Evolutionary conservation across 2,888 invertebrate genomes (phyloP).

Genomic region (Ophioninae sp.): DNA sequence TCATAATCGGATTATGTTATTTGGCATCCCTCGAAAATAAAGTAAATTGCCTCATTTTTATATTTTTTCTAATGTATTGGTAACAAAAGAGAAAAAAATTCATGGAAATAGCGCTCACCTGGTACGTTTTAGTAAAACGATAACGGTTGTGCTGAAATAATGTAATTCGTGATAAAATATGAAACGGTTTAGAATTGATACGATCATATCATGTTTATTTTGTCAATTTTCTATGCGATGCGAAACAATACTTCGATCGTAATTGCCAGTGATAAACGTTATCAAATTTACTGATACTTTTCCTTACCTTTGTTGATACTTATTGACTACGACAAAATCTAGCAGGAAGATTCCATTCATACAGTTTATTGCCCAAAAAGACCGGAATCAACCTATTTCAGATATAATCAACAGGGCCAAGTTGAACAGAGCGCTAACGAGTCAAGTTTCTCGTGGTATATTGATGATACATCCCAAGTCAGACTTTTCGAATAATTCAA

Average conservation of each 20-base stretch:
- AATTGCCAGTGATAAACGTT: not conserved
- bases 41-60: not conserved
- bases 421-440: not conserved
- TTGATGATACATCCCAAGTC: not conserved
- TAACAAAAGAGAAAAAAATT: not conserved
- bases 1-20: not conserved
- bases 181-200: not conserved
- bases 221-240: not conserved
- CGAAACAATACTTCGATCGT: not conserved
- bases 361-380: not conserved
- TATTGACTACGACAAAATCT: not conserved
- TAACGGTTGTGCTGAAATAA: not conserved
- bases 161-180: not conserved
- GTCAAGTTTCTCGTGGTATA: constrained; percentile 12
- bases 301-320: not conserved
- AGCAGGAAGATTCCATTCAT: not conserved
- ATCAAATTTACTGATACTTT: not conserved
- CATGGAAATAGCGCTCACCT: not conserved
- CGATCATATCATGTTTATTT: not conserved
- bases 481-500: constrained; percentile 37
- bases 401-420: constrained; percentile 2
- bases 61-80: not conserved
- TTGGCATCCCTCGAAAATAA: too few relatives aligned
- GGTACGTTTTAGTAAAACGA: not conserved
- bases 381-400: not conserved